These are phyloP conservation scores for Aricia agestis DNA, from an alignment of 1,140 invertebrate genomes.

Conservation along the genomic window DNA sequence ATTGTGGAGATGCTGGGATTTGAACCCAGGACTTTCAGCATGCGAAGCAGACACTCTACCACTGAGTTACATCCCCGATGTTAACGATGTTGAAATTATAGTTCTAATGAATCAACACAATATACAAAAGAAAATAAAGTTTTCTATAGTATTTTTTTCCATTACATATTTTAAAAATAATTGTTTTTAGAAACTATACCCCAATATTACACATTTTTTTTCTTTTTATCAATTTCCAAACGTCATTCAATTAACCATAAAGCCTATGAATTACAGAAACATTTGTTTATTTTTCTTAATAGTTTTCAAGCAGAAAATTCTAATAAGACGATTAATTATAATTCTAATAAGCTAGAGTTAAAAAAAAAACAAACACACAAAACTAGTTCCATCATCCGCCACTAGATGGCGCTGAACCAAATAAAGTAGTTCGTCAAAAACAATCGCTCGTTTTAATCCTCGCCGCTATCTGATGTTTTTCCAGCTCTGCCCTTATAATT, in stretches of 20 bases:
- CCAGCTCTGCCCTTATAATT: conserved; percentile 29
- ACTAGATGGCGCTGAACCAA: conserved; percentile 37
- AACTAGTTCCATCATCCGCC: conserved; percentile 11
- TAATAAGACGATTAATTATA: no score
- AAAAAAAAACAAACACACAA: background rate
- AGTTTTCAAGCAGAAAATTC: no score
- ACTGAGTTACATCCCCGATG: conserved; percentile 84
- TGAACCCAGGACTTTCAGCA: conserved; percentile 87
- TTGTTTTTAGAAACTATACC: no score
- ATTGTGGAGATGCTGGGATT: conserved; percentile 79
- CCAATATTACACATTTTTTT: no score
- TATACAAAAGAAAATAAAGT: background rate
- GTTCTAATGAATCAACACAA: background rate
- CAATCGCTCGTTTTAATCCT: background rate
- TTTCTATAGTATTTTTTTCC: no score
- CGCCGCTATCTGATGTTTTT: conserved; percentile 22
- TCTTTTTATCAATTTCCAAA: no score
- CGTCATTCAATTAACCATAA: no score
- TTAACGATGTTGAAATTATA: background rate
- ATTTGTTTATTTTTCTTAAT: no score
- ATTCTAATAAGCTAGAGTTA: no score
- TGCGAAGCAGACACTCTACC: conserved; percentile 87
- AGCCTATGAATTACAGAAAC: no score
- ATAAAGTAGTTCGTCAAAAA: conserved; percentile 9
- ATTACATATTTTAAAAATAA: no score